phyloP scores from a whole-genome alignment of 2,797 vertebrate genomes.

The Furcifer pardalis region DNA sequence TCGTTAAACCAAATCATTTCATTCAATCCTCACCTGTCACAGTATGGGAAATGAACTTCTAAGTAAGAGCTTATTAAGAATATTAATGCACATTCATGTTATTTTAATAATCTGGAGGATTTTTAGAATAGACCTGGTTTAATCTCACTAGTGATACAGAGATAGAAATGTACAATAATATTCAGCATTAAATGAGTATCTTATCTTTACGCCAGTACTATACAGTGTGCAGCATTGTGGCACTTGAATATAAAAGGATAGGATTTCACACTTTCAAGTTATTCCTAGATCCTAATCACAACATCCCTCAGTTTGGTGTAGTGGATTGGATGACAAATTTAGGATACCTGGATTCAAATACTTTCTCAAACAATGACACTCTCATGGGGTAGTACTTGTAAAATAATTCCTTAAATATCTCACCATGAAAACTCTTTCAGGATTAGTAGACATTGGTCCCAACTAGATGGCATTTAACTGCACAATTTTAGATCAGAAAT shows the following conservation, averaged over 20 bases:
- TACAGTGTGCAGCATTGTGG: neutral
- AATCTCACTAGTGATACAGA: constrained; percentile 12
- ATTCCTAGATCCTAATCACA: neutral
- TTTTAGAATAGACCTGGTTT: constrained; percentile 38
- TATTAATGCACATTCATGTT: constrained; percentile 48
- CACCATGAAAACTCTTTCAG: too few relatives aligned
- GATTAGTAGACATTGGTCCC: too few relatives aligned
- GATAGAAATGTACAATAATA: neutral
- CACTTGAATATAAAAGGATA: neutral
- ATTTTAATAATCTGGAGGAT: constrained; percentile 17
- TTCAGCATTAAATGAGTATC: neutral
- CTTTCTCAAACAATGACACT: too few relatives aligned
- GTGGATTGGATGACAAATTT: too few relatives aligned
- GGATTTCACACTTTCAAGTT: neutral
- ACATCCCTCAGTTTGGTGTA: neutral
- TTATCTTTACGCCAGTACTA: neutral
- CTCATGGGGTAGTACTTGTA: too few relatives aligned
- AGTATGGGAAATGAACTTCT: constrained; percentile 51
- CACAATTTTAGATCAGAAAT: too few relatives aligned
- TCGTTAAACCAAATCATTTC: constrained; percentile 58
- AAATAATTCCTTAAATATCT: too few relatives aligned
- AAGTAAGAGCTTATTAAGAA: constrained; percentile 55
- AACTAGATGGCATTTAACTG: too few relatives aligned
- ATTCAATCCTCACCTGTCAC: constrained; percentile 55
- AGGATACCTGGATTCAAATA: too few relatives aligned